A percentile compares a stretch with the other conserved stretches of the same genome.
Evolutionary conservation across 2,888 invertebrate genomes (phyloP).

Genomic region (Thumatha senex): DNA sequence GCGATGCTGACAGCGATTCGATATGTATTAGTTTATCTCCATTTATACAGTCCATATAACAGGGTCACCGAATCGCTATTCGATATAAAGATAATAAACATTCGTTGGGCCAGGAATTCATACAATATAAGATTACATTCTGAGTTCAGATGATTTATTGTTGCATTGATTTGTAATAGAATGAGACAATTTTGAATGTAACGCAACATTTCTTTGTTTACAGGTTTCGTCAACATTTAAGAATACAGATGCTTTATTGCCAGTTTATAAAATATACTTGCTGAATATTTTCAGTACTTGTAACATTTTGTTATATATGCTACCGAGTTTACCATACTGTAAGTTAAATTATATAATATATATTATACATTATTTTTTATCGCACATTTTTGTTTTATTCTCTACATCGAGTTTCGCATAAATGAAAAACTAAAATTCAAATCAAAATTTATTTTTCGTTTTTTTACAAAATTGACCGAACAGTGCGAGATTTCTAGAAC

Average conservation of each 20-base stretch:
- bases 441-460: constrained; percentile 79
- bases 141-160: too few relatives aligned
- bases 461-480: constrained; percentile 84
- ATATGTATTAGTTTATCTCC: too few relatives aligned
- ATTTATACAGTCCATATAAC: too few relatives aligned
- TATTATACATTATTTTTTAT: constrained; percentile 80
- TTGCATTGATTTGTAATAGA: too few relatives aligned
- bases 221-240: constrained; percentile 62
- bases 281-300: constrained; percentile 82
- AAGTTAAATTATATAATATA: constrained; percentile 67
- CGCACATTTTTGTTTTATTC: constrained; percentile 65
- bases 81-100: too few relatives aligned
- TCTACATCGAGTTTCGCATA: constrained; percentile 13
- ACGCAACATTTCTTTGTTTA: constrained; percentile 38
- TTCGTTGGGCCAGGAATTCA: too few relatives aligned
- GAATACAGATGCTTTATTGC: constrained; percentile 79
- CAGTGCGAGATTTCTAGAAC: constrained; percentile 84
- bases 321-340: constrained; percentile 79
- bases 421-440: constrained; percentile 64
- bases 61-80: too few relatives aligned
- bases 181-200: not conserved
- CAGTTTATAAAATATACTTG: constrained; percentile 77
- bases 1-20: too few relatives aligned
- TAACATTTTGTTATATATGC: constrained; percentile 80
- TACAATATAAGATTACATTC: too few relatives aligned